phyloP scores from a whole-genome alignment of 2,888 invertebrate species.

The Drosophila subquinaria region DNA sequence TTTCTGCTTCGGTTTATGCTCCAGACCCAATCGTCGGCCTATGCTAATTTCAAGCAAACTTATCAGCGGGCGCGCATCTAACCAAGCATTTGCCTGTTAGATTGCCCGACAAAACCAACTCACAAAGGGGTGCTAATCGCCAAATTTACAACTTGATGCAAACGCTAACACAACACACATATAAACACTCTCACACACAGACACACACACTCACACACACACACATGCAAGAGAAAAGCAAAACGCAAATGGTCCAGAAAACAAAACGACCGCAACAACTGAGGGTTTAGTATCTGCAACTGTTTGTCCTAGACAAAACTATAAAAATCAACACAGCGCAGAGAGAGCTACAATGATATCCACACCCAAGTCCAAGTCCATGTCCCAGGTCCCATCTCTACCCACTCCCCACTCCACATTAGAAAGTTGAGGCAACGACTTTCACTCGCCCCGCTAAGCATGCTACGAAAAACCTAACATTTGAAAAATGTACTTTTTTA shows the following conservation, averaged over 20 bases:
- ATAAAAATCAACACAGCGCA: conserved; percentile 74
- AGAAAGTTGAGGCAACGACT: conserved; percentile 51
- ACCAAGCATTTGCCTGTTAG: conserved; percentile 69
- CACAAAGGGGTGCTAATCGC: conserved; percentile 83
- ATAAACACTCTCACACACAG: conserved; percentile 35
- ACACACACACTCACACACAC: conserved; percentile 43
- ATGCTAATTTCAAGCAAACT: conserved; percentile 74
- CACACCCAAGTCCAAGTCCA: conserved; percentile 23
- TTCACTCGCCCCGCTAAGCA: conserved; percentile 70
- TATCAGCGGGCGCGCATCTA: conserved; percentile 76
- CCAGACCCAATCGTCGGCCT: conserved; percentile 47
- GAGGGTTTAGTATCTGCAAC: conserved; percentile 57
- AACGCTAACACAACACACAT: conserved; percentile 44
- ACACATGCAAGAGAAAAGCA: conserved; percentile 17
- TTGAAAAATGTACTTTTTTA: conserved; percentile 83
- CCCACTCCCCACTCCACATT: conserved; percentile 1
- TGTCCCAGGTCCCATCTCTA: conserved; percentile 8
- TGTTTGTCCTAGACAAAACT: conserved; percentile 60
- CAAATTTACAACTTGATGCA: conserved; percentile 83
- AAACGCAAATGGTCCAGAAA: conserved; percentile 83
- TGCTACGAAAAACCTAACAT: conserved; percentile 71
- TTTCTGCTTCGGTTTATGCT: conserved; percentile 3
- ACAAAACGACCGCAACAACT: conserved; percentile 76
- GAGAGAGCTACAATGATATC: conserved; percentile 46
- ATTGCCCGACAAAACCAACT: conserved; percentile 59